Evolutionary conservation across 2,888 invertebrate genomes (phyloP).

Genomic region (Rhorus exstirpatorius): DNA sequence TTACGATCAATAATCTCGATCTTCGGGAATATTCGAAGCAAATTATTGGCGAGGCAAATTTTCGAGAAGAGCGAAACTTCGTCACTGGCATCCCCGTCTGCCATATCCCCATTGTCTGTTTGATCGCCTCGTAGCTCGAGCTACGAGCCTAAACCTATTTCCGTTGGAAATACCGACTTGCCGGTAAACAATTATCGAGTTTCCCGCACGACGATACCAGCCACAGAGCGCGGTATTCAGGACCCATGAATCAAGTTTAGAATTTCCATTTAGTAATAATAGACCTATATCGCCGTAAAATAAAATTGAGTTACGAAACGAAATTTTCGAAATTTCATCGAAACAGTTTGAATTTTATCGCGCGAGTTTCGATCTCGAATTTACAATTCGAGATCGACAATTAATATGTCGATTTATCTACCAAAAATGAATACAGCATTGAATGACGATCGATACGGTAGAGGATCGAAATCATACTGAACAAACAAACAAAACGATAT

Average conservation of each 20-base stretch:
- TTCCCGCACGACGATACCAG: slow-evolving; percentile 25
- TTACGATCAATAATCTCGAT: slow-evolving; percentile 16
- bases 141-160: slow-evolving; percentile 33
- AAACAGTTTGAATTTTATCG: too few relatives aligned
- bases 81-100: slow-evolving; percentile 23
- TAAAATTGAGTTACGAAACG: too few relatives aligned
- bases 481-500: too few relatives aligned
- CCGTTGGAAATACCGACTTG: slow-evolving; percentile 47
- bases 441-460: too few relatives aligned
- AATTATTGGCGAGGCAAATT: neutral
- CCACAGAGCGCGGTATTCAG: neutral
- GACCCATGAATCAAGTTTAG: slow-evolving; percentile 25
- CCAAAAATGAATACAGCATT: too few relatives aligned
- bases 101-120: slow-evolving; percentile 25
- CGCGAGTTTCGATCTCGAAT: neutral
- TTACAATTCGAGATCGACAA: neutral
- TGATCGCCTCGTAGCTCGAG: neutral
- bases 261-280: slow-evolving; percentile 29
- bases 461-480: too few relatives aligned
- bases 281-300: neutral
- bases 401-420: too few relatives aligned
- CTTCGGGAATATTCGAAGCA: slow-evolving; percentile 21
- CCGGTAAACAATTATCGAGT: slow-evolving; percentile 64
- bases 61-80: slow-evolving; percentile 27
- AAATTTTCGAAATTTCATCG: too few relatives aligned